A percentile compares a stretch with the other conserved stretches of the same genome.
These are phyloP conservation scores for Pseudochaenichthys georgianus DNA, from an alignment of 2,797 vertebrate species.

Conservation along the genomic window DNA sequence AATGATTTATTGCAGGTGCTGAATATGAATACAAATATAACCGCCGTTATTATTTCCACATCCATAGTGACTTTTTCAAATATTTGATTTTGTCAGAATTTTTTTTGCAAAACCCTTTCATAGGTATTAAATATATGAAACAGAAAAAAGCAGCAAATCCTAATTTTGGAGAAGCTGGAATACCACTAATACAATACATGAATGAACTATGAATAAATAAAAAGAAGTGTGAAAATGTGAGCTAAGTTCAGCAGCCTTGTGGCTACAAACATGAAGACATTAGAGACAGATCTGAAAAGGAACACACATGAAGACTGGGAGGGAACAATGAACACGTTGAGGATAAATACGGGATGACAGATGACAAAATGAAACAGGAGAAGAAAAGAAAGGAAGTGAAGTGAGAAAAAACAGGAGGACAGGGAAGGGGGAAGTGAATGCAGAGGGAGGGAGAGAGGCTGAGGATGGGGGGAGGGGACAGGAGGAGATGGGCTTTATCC, in stretches of 20 bases:
- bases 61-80: not conserved
- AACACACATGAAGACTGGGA: not conserved
- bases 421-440: not conserved
- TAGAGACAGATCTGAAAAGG: not conserved
- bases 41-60: not conserved
- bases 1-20: not conserved
- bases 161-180: not conserved
- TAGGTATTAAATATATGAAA: not conserved
- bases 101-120: not conserved
- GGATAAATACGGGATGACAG: constrained; percentile 46
- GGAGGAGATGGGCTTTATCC: constrained; percentile 47
- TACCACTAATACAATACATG: not conserved
- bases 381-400: constrained; percentile 35
- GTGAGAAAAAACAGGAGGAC: constrained; percentile 5
- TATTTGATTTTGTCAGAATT: not conserved
- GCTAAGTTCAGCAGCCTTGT: not conserved
- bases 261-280: constrained; percentile 11
- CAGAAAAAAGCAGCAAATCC: not conserved
- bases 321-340: constrained; percentile 14
- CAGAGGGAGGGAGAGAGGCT: constrained; percentile 24
- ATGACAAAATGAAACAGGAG: constrained; percentile 49
- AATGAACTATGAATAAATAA: not conserved
- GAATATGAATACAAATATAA: not conserved
- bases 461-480: constrained; percentile 44
- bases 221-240: not conserved